Percentiles rank a stretch among this genome's conserved stretches.
phyloP scores from a whole-genome alignment of 2,113 vertebrate species.

The zebrafish (Danio rerio) region GRCz12tu NC_133187.1:23630001-23630500 shows the following conservation, averaged over 20 bases:
- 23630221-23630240: not conserved
- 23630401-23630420: conserved; percentile 6
- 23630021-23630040: too few species aligned
- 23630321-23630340: conserved; percentile 25
- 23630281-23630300: conserved; percentile 7
- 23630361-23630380: conserved; percentile 14
- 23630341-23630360: conserved; percentile 20
- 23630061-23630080: too few species aligned
- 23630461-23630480: conserved; percentile 11
- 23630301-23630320: not conserved
- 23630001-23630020: too few species aligned
- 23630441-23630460: not conserved
- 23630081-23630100: too few species aligned
- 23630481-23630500: not conserved
- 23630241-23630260: not conserved
- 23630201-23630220: not conserved
- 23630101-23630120: too few species aligned
- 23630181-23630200: not conserved
- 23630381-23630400: conserved; percentile 10
- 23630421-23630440: not conserved
- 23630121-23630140: too few species aligned
- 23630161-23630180: too few species aligned
- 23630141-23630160: too few species aligned
- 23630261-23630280: not conserved
- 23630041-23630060: too few species aligned